These are phyloP conservation scores for Lasius fuliginosus DNA, from an alignment of 2,888 invertebrate species.

Conservation along the genomic window DNA sequence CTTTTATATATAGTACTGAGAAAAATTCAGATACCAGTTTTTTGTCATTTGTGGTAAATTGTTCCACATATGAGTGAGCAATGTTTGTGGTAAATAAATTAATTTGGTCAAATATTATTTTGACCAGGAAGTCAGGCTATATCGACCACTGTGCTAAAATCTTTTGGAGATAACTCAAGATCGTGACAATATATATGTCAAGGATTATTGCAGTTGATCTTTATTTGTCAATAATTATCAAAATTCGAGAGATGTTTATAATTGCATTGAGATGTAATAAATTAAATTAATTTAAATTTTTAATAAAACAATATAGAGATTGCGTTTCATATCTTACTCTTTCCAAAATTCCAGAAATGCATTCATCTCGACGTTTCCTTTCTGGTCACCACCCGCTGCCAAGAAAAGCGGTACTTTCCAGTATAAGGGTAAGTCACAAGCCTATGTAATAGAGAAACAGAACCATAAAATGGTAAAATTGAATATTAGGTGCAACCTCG, in stretches of 20 bases:
- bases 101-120: too few relatives aligned
- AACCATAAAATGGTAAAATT: conserved; percentile 1
- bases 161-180: too few relatives aligned
- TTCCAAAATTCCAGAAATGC: conserved; percentile 97
- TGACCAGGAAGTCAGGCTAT: too few relatives aligned
- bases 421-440: conserved; percentile 97
- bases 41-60: too few relatives aligned
- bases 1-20: too few relatives aligned
- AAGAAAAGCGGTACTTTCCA: conserved; percentile 99
- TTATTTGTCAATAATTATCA: too few relatives aligned
- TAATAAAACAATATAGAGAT: conserved; percentile 8
- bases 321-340: conserved; percentile 89
- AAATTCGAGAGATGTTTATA: background rate
- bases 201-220: too few relatives aligned
- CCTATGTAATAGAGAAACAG: conserved; percentile 86
- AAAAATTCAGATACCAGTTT: too few relatives aligned
- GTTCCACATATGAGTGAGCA: too few relatives aligned
- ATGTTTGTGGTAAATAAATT: too few relatives aligned
- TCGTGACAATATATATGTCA: too few relatives aligned
- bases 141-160: too few relatives aligned
- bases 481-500: background rate
- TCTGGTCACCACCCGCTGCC: conserved; percentile 92
- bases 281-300: background rate
- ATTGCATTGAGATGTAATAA: background rate
- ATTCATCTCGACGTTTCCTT: conserved; percentile 92